A percentile compares a stretch with the other conserved stretches of the same genome.
These are phyloP conservation scores for Stegodyphus mimosarum DNA, from an alignment of 1,140 invertebrate species.

Conservation along the genomic window DNA sequence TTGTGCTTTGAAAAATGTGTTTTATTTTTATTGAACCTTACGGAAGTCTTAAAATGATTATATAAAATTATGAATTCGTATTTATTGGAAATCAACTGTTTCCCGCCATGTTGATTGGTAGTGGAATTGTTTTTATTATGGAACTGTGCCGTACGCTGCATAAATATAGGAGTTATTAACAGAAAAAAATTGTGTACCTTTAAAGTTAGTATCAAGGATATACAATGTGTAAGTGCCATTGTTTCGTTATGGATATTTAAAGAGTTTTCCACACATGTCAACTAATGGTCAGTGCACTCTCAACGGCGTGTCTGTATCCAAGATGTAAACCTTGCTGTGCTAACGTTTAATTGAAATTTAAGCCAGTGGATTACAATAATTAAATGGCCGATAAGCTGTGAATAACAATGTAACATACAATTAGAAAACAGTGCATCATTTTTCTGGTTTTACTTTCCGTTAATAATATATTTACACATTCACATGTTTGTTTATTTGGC, in stretches of 20 bases:
- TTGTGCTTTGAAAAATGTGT: neutral
- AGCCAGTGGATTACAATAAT: too few species aligned
- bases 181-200: constrained; percentile 1
- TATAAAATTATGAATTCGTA: constrained; percentile 36
- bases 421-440: too few species aligned
- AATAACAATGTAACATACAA: too few species aligned
- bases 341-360: neutral
- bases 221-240: constrained; percentile 26
- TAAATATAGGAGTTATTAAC: constrained; percentile 4
- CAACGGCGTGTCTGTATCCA: constrained; percentile 34
- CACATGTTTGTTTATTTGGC: too few species aligned
- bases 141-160: neutral
- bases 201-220: constrained; percentile 9
- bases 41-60: neutral
- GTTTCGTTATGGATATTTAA: constrained; percentile 3
- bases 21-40: neutral
- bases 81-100: constrained; percentile 43
- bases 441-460: too few species aligned
- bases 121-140: constrained; percentile 56
- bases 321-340: neutral
- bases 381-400: too few species aligned
- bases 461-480: too few species aligned
- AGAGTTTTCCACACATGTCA: constrained; percentile 28
- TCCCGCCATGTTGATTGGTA: constrained; percentile 54
- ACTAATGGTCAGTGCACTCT: constrained; percentile 30